A percentile compares a stretch with the other conserved stretches of the same genome.
These are phyloP conservation scores for Drepanosiphum platanoidis DNA, from an alignment of 2,888 invertebrate species.

Conservation along the genomic window DNA sequence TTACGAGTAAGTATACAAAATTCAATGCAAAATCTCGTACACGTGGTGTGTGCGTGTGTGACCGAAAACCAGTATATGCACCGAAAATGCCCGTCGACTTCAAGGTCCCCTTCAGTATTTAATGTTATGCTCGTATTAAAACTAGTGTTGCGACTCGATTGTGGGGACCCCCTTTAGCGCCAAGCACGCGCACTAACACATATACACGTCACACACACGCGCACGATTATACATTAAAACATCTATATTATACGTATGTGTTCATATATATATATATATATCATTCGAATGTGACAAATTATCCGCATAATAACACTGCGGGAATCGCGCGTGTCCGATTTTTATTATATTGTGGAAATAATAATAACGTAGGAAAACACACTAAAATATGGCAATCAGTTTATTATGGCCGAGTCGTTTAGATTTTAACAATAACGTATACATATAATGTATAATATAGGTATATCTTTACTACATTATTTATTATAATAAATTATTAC, in stretches of 20 bases:
- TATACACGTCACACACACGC: not conserved
- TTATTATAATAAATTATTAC: not conserved
- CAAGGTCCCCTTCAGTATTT: conserved; percentile 25
- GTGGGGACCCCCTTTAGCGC: not conserved
- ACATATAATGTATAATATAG: not conserved
- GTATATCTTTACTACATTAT: not conserved
- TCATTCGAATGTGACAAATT: conserved; percentile 55
- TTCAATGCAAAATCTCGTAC: not conserved
- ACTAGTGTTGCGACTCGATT: not conserved
- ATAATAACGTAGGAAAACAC: conserved; percentile 7
- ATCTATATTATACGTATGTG: not conserved
- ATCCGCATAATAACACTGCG: conserved; percentile 51
- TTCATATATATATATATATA: not conserved
- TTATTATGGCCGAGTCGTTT: conserved; percentile 20
- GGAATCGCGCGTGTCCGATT: conserved; percentile 55
- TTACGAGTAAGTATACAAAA: too few relatives aligned
- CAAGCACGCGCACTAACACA: not conserved
- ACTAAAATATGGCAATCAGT: conserved; percentile 16
- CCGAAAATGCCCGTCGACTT: conserved; percentile 27
- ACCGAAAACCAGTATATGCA: conserved; percentile 8
- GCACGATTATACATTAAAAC: too few relatives aligned
- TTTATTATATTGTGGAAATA: conserved; percentile 31
- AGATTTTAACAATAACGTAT: not conserved
- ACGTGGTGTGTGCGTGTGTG: not conserved
- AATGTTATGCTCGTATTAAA: not conserved